A percentile compares a stretch with the other conserved stretches of the same genome.
Conservation (phyloP, 2,888 invertebrate species). For the Polyploca ridens region DNA sequence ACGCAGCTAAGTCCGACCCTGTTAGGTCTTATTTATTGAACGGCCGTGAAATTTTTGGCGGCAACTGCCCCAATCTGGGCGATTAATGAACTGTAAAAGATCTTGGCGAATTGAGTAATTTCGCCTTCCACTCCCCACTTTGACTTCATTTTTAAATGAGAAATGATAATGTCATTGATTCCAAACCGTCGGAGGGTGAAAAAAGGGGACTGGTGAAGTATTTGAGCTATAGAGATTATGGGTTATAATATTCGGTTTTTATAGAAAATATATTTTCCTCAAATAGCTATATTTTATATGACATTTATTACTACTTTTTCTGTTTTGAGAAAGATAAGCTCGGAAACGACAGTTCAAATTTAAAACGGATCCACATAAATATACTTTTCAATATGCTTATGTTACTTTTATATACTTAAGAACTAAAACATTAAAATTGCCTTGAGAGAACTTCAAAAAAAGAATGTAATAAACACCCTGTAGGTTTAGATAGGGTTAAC, state of each 20-base stretch:
- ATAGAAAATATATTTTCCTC: neutral
- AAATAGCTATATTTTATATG: neutral
- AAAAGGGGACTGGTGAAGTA: neutral
- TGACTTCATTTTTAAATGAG: constrained; percentile 57
- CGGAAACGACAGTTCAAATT: no score
- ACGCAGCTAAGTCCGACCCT: constrained; percentile 35
- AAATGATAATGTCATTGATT: constrained; percentile 61
- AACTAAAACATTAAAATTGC: no score
- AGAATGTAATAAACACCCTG: no score
- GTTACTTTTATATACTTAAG: no score
- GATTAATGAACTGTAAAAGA: constrained; percentile 80
- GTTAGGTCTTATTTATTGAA: constrained; percentile 49
- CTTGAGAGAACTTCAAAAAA: no score
- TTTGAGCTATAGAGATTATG: neutral
- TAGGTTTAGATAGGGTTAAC: no score
- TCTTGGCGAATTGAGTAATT: constrained; percentile 73
- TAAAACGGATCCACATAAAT: no score
- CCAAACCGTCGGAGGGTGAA: constrained; percentile 23
- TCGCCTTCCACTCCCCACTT: constrained; percentile 51
- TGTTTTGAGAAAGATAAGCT: no score
- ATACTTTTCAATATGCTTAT: no score
- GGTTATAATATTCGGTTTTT: neutral
- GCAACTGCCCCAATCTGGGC: constrained; percentile 66
- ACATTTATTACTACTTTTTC: no score
- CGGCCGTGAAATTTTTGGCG: constrained; percentile 61